Conservation (phyloP, 2,797 vertebrate species). For the Enteromius treurensis region DNA sequence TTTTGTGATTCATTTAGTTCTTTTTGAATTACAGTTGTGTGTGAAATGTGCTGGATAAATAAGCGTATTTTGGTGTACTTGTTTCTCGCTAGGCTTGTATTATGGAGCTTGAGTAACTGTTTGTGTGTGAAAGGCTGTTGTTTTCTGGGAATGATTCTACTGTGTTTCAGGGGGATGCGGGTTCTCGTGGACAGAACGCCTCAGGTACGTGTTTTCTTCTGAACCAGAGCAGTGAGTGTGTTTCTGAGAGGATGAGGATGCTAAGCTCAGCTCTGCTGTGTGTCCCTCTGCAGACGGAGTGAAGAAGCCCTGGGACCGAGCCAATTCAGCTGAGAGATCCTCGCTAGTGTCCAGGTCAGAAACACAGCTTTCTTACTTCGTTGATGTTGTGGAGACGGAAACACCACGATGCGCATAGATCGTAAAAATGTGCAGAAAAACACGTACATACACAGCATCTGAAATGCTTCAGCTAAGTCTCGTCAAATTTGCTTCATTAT, state of each 20-base stretch:
- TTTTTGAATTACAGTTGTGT: no score
- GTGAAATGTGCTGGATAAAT: no score
- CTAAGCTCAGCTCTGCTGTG: background rate
- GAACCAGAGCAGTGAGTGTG: background rate
- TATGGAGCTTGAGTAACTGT: background rate
- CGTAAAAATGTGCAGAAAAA: no score
- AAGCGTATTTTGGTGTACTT: no score
- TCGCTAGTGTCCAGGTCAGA: constrained; percentile 90
- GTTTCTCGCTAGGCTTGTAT: background rate
- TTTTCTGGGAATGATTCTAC: constrained; percentile 22
- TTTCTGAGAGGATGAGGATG: background rate
- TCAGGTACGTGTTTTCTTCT: background rate
- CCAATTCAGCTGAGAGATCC: constrained; percentile 94
- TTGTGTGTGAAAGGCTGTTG: background rate
- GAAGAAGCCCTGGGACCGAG: constrained; percentile 97
- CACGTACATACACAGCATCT: no score
- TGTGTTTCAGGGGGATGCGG: constrained; percentile 79
- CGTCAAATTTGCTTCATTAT: no score
- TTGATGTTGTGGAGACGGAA: no score
- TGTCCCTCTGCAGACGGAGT: constrained; percentile 79
- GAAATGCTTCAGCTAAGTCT: no score
- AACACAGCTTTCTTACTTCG: background rate
- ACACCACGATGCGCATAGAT: no score
- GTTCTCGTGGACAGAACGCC: background rate
- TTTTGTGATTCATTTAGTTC: no score